Base-by-base conservation (phyloP, 2,113 vertebrate genomes). In the Electrona antarctica region DNA sequence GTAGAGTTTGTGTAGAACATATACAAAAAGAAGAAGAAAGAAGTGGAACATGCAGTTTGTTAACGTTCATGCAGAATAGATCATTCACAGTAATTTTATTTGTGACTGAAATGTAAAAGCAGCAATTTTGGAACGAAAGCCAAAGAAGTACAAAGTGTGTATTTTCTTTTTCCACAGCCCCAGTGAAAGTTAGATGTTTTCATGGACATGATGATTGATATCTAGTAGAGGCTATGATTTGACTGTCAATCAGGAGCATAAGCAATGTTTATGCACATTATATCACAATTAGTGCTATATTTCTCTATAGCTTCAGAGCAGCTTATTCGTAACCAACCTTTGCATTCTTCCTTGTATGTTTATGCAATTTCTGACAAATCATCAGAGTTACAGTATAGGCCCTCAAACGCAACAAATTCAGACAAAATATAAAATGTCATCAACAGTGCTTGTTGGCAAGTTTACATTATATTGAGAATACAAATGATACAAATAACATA, bases 1-100 rank as follows among this genome's bases (percentile, higher is more conserved):
- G 21, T 21, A 21, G 21, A 21, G 21, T 21, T 72, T 67, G 69
- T 58, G 77, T 64, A 29, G 48, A 59, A 54, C 9, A 5, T 70
- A 59, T 29, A 48, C 46, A 29, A 28, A 74, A 67, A 29, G 62
- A 68, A 64, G 71, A 60, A 54, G 6, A 82, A 72, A 68, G 67
- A 52, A 28, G 67, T 75, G 76, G 70, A 76, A 69, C 87, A 89
- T 90, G 89, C 84, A 84, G 67, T 70, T 76, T 65, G 49, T 79
- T 73, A 59, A 28, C 61, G 46, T 52, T 58, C 84, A 85, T 88
- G 85, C 89, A 87, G 68, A 64, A 69, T 12, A 70, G 54, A 80
- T 63, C 41, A 64, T 72, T 11, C 51, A 69, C 2, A 0, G 41
- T 13, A 54, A 7, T 69, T 80, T 74, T 54, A 56, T 71, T 66